phyloP scores from a whole-genome alignment of 2,888 invertebrate genomes.

The Macrostomum cliftonense region DNA sequence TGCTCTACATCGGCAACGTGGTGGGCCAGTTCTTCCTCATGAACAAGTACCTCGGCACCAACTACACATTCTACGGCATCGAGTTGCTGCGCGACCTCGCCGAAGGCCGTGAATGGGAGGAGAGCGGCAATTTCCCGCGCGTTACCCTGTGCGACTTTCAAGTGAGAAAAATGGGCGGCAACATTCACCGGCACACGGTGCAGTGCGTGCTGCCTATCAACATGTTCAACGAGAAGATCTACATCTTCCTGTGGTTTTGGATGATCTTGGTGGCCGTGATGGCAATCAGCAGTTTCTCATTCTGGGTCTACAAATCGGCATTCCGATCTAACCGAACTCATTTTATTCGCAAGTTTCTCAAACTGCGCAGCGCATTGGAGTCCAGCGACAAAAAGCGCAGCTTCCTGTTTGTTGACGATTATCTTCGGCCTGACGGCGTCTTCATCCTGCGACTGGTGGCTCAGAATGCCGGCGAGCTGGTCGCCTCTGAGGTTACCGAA shows the following conservation, averaged over 20 bases:
- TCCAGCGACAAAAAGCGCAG: constrained; percentile 7
- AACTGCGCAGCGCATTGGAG: constrained; percentile 8
- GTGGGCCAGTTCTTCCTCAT: constrained; percentile 28
- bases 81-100: constrained; percentile 26
- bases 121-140: constrained; percentile 29
- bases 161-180: constrained; percentile 36
- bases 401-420: constrained; percentile 8
- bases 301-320: constrained; percentile 35
- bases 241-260: constrained; percentile 43
- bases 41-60: constrained; percentile 29
- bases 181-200: constrained; percentile 38
- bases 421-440: constrained; percentile 13
- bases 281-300: constrained; percentile 35
- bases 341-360: constrained; percentile 10
- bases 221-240: constrained; percentile 26
- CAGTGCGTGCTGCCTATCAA: constrained; percentile 34
- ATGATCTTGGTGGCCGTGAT: constrained; percentile 38
- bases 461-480: constrained; percentile 13
- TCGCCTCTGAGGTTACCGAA: constrained; percentile 10
- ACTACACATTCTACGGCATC: constrained; percentile 28
- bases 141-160: constrained; percentile 36
- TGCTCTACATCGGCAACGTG: constrained; percentile 24
- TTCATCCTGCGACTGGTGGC: constrained; percentile 13
- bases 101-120: constrained; percentile 23
- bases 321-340: constrained; percentile 24